A percentile compares a stretch with the other conserved stretches of the same genome.
Conservation (phyloP, 2,888 invertebrate species). For the Chymomyza caudatula region DNA sequence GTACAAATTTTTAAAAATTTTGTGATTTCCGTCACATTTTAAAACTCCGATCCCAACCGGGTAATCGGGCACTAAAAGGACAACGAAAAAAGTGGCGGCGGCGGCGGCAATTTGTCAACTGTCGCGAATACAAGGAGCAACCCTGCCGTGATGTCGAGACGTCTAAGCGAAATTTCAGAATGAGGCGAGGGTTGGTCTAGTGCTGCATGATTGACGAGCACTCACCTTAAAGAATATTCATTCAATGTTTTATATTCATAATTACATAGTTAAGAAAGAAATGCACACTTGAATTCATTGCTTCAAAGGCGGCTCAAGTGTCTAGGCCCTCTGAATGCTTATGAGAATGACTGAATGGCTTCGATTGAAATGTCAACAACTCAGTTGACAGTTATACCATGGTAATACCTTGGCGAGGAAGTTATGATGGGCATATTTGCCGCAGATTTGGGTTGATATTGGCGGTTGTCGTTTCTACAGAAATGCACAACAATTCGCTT, state of each 20-base stretch:
- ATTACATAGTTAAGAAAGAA: conserved; percentile 56
- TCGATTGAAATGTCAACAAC: conserved; percentile 58
- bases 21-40: neutral
- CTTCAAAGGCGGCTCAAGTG: conserved; percentile 37
- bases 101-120: conserved; percentile 62
- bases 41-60: neutral
- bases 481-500: conserved; percentile 35
- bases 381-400: conserved; percentile 46
- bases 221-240: conserved; percentile 36
- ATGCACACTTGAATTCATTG: conserved; percentile 57
- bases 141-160: neutral
- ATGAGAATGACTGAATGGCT: conserved; percentile 4
- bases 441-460: conserved; percentile 9
- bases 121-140: conserved; percentile 50
- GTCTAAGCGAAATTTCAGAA: conserved; percentile 6
- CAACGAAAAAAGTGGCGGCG: conserved; percentile 33
- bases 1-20: neutral
- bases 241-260: conserved; percentile 50
- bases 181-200: conserved; percentile 30
- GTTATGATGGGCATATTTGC: neutral
- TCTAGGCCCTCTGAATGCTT: neutral
- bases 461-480: conserved; percentile 9
- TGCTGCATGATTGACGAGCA: conserved; percentile 58
- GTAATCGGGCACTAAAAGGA: conserved; percentile 39
- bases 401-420: neutral